Percentiles rank a stretch among this genome's conserved stretches.
These are phyloP conservation scores for Theretra japonica DNA, from an alignment of 2,888 invertebrate species.

Conservation along the genomic window DNA sequence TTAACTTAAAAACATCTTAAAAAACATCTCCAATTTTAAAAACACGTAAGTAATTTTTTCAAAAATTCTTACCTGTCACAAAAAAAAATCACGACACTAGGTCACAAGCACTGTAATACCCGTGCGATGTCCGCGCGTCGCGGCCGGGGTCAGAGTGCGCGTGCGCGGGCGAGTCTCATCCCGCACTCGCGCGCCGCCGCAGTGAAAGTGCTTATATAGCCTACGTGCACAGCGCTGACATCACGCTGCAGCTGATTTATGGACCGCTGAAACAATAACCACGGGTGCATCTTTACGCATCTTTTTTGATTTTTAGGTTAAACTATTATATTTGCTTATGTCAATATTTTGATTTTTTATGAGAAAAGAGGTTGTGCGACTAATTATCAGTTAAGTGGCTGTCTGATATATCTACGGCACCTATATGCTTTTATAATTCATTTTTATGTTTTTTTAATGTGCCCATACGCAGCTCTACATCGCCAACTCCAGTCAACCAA, in stretches of 20 bases:
- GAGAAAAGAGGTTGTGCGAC: no score
- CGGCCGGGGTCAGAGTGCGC: slow-evolving; percentile 78
- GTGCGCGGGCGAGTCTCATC: slow-evolving; percentile 67
- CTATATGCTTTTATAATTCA: no score
- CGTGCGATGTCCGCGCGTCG: slow-evolving; percentile 47
- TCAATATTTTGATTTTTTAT: no score
- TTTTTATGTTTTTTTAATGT: no score
- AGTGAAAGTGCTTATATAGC: slow-evolving; percentile 84
- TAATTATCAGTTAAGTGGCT: no score
- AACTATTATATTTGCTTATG: no score
- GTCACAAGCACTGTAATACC: slow-evolving; percentile 64
- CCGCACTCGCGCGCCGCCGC: slow-evolving; percentile 71
- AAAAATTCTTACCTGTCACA: slow-evolving; percentile 68
- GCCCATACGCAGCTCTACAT: no score
- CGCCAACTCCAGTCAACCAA: no score
- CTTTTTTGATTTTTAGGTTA: no score
- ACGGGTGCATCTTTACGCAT: slow-evolving; percentile 42
- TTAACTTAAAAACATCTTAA: not conserved
- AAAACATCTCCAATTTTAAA: not conserved
- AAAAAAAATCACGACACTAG: slow-evolving; percentile 66
- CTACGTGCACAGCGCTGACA: slow-evolving; percentile 66
- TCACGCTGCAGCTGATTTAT: slow-evolving; percentile 59
- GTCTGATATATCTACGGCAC: no score
- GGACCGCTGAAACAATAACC: slow-evolving; percentile 50
- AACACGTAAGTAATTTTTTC: not conserved